Conservation (phyloP, 1,140 invertebrate species). For the Achatina immaculata region DNA sequence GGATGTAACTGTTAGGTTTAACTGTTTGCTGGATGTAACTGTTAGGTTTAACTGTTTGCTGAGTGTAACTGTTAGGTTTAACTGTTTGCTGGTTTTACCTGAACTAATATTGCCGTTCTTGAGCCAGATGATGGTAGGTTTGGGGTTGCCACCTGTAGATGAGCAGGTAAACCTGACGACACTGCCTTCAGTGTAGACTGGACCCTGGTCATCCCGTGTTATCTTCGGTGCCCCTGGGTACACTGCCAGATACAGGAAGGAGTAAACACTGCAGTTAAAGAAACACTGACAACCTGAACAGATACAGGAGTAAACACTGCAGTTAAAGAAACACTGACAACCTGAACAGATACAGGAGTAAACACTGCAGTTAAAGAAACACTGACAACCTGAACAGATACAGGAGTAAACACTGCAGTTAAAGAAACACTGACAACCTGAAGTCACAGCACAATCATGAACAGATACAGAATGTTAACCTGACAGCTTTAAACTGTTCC, state of each 20-base stretch:
- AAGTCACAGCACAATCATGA: too few relatives aligned
- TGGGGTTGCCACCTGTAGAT: constrained; percentile 51
- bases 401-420: not conserved
- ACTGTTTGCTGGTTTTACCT: too few relatives aligned
- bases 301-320: not conserved
- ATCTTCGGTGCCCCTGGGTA: constrained; percentile 34
- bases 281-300: not conserved
- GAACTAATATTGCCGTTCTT: constrained; percentile 41
- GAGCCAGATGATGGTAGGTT: constrained; percentile 49
- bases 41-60: too few relatives aligned
- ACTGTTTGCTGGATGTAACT: too few relatives aligned
- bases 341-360: not conserved
- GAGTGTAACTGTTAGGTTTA: too few relatives aligned
- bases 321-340: not conserved
- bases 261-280: not conserved
- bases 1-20: too few relatives aligned
- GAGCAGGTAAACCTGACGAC: constrained; percentile 44
- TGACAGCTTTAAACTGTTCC: too few relatives aligned
- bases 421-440: not conserved
- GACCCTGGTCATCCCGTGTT: constrained; percentile 18
- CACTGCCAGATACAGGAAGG: constrained; percentile 28
- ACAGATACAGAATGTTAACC: too few relatives aligned
- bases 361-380: not conserved
- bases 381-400: not conserved
- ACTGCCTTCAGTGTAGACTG: constrained; percentile 42